Evolutionary conservation across 2,888 invertebrate genomes (phyloP).

Genomic region (Eumacrocentrus americanus): DNA sequence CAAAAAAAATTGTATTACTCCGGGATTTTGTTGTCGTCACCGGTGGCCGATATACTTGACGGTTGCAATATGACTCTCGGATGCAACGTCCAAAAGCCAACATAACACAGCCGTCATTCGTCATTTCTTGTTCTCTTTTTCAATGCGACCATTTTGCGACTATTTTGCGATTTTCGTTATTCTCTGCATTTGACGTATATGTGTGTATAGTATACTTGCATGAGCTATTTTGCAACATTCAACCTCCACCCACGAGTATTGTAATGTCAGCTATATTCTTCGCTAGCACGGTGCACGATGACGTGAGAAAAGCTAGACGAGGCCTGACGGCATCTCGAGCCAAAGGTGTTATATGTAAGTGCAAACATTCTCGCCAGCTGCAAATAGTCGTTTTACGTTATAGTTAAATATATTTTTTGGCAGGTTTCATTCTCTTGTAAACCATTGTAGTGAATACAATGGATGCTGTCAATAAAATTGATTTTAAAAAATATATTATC

Average conservation of each 20-base stretch:
- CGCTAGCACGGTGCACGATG: constrained; percentile 8
- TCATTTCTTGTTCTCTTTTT: neutral
- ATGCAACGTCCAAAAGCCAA: constrained; percentile 11
- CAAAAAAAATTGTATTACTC: neutral
- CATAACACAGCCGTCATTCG: neutral
- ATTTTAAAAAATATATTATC: no score
- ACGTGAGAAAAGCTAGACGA: constrained; percentile 15
- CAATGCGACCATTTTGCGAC: constrained; percentile 12
- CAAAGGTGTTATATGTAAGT: constrained; percentile 14
- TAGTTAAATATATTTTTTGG: neutral
- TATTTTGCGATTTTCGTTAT: neutral
- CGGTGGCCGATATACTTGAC: neutral
- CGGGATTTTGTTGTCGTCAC: constrained; percentile 3
- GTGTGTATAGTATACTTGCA: constrained; percentile 11
- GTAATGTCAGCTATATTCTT: constrained; percentile 15
- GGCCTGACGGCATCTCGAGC: constrained; percentile 1
- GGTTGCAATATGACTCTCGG: neutral
- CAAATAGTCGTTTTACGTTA: neutral
- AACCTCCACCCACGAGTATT: neutral
- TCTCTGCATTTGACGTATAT: neutral
- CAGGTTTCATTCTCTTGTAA: no score
- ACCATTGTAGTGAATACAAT: no score
- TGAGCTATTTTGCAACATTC: constrained; percentile 13
- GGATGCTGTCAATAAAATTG: no score
- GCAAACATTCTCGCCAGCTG: constrained; percentile 11